phyloP scores from a whole-genome alignment of 2,797 vertebrate species.

The Lagorchestes hirsutus region DNA sequence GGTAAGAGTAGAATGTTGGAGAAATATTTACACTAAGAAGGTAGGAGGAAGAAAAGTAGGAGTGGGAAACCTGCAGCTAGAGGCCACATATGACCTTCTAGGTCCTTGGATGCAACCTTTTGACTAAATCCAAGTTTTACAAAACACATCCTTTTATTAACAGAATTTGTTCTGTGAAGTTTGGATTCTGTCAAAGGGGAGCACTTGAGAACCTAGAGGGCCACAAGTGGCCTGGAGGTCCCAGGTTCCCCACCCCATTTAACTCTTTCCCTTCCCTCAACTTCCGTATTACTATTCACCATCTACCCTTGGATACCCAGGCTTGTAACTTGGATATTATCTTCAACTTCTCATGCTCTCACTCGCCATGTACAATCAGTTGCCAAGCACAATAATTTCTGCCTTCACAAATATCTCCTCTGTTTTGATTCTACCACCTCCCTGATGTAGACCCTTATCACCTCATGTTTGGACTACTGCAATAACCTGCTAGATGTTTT shows the following conservation, averaged over 20 bases:
- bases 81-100: no score
- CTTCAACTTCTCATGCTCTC: neutral
- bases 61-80: no score
- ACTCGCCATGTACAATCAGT: neutral
- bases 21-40: neutral
- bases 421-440: neutral
- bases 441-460: neutral
- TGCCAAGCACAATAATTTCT: neutral
- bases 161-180: no score
- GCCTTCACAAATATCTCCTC: neutral
- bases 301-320: neutral
- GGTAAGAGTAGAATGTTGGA: neutral
- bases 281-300: neutral
- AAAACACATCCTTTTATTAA: no score
- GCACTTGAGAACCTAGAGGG: no score
- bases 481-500: neutral
- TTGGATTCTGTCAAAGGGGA: no score
- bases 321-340: neutral
- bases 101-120: no score
- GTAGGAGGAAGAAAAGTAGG: neutral
- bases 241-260: neutral
- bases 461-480: neutral
- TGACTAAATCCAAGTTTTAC: no score
- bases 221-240: no score
- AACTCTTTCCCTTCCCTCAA: neutral